phyloP scores from a whole-genome alignment of 2,888 invertebrate genomes.

The Cataglyphis albicans region DNA sequence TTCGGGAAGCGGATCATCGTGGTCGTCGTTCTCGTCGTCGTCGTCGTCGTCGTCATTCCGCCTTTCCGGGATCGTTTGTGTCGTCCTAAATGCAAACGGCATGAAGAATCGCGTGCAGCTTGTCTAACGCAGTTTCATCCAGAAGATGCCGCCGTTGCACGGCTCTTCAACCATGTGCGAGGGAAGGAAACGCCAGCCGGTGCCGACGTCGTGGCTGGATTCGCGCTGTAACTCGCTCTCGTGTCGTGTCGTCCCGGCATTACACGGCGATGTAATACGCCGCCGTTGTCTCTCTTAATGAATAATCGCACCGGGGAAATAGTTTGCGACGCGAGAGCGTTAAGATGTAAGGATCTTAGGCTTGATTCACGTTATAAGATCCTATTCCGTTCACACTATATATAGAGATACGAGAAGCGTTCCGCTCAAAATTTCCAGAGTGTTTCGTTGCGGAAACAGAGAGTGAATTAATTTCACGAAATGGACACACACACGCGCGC shows the following conservation, averaged over 20 bases:
- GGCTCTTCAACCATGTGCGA: slow-evolving; percentile 42
- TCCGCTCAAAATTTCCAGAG: slow-evolving; percentile 18
- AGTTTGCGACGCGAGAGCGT: slow-evolving; percentile 51
- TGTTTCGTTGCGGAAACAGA: not conserved
- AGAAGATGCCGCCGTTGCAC: slow-evolving; percentile 45
- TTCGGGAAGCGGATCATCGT: slow-evolving; percentile 46
- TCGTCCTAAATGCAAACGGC: slow-evolving; percentile 51
- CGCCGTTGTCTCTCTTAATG: slow-evolving; percentile 56
- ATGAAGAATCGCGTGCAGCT: slow-evolving; percentile 51
- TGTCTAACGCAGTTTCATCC: slow-evolving; percentile 52
- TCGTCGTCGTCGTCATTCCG: slow-evolving; percentile 39
- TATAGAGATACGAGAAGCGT: not conserved
- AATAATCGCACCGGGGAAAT: slow-evolving; percentile 53
- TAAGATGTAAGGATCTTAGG: slow-evolving; percentile 51
- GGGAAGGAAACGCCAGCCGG: slow-evolving; percentile 55
- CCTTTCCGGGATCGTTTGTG: slow-evolving; percentile 48
- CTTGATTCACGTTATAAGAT: slow-evolving; percentile 43
- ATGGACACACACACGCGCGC: not conserved
- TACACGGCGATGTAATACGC: slow-evolving; percentile 52
- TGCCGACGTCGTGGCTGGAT: slow-evolving; percentile 56
- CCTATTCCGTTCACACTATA: slow-evolving; percentile 12
- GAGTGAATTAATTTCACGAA: not conserved
- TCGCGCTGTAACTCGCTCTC: slow-evolving; percentile 54
- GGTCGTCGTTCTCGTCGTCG: slow-evolving; percentile 11
- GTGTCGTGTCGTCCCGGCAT: slow-evolving; percentile 48